Base-by-base conservation (phyloP, 2,888 invertebrate genomes). In the Sinopyrophorus schimmeli region DNA sequence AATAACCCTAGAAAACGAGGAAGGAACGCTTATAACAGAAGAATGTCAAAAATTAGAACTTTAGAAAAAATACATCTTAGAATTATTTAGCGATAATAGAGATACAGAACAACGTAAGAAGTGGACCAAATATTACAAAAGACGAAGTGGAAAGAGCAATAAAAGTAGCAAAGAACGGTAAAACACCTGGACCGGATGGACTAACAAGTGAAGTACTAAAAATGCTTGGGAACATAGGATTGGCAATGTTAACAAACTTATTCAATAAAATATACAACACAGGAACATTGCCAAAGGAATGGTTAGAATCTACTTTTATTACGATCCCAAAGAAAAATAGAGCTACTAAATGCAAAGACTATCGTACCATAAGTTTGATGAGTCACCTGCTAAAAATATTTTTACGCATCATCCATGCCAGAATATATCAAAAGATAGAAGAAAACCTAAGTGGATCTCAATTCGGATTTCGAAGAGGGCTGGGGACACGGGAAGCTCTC, bases 241-340 rank as follows among this genome's bases (percentile, higher is more conserved):
- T 18, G 20, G 10, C 34, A 21, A 20, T 34, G 34, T 21, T 34
- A 7, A 31, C 32, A 17, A 17, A 31, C 7, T 31, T 31, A 31
- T 31, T 31, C 9, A 31, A 31, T 12, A 3, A 34, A 34, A 34
- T 34, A 21, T 34, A 34, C 9, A 30, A 30, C 16, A 30, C 30
- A 30, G 15, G 18, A 31, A 16, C 3, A 31, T 15, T 31, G 10
- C 15, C 30, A 30, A 12, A 14, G 16, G 16, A 31, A 2, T 31
- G 31, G 24, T 35, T 35, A 3, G 23, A 21, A 35, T 35, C 35
- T 21, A 35, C 35, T 35, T 35, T 35, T 35, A 15, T 23, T 21
- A 23, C 35, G 23, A 23, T 35, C 3, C 35, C 35, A 12, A 35
- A 35, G 23, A 35, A 21, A 21, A 35, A 23, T 20, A 35, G 21